Conservation (phyloP, 1,140 invertebrate species). For the Papilio xuthus region DNA sequence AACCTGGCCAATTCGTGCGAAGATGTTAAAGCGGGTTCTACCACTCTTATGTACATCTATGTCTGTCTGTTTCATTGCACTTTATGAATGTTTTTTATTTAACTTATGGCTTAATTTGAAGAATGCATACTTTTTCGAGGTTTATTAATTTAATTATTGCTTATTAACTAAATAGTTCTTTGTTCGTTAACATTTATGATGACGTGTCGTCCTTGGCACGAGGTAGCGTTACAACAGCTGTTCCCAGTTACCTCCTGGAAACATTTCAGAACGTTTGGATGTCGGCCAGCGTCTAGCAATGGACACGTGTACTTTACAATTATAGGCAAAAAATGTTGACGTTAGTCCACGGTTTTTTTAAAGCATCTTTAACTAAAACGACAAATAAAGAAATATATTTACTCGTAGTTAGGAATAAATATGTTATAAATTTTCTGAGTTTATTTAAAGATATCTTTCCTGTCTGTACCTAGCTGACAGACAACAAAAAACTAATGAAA, state of each 20-base stretch:
- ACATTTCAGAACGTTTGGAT: conserved; percentile 5
- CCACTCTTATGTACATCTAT: too few species aligned
- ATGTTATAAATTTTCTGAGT: background rate
- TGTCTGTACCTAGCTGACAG: background rate
- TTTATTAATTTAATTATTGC: background rate
- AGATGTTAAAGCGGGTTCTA: too few species aligned
- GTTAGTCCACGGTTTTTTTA: background rate
- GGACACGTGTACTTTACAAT: conserved; percentile 11
- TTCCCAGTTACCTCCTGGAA: background rate
- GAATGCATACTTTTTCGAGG: background rate
- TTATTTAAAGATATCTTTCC: background rate
- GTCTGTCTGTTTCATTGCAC: too few species aligned
- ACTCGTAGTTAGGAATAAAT: background rate
- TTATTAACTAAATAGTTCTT: conserved; percentile 4
- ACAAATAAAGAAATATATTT: background rate
- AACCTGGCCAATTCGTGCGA: too few species aligned
- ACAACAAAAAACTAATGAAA: background rate
- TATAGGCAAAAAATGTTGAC: conserved; percentile 9
- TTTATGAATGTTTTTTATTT: background rate
- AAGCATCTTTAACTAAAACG: background rate
- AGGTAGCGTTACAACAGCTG: background rate
- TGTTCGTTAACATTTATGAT: background rate
- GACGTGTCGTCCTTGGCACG: background rate
- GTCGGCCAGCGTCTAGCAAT: background rate
- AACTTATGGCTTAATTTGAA: too few species aligned